Evolutionary conservation across 2,888 invertebrate genomes (phyloP).

Genomic region (Meteorus colon): DNA sequence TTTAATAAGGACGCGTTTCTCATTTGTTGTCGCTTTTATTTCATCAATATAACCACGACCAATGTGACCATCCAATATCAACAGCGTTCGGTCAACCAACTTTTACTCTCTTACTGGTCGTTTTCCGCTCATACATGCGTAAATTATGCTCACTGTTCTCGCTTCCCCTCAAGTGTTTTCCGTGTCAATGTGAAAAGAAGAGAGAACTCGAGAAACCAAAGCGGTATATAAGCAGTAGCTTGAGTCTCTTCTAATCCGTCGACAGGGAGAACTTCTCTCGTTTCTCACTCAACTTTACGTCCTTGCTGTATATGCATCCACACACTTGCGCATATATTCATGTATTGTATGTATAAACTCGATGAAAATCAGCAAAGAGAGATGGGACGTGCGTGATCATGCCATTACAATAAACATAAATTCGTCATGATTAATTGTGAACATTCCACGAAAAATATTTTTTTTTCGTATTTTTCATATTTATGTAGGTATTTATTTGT

Average conservation of each 20-base stretch:
- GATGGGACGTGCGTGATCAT: background rate
- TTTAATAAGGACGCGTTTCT: too few relatives aligned
- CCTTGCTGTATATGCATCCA: slow-evolving; percentile 9
- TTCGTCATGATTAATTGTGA: slow-evolving; percentile 10
- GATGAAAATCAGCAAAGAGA: slow-evolving; percentile 21
- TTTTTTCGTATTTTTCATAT: background rate
- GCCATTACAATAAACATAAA: background rate
- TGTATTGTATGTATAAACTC: slow-evolving; percentile 9
- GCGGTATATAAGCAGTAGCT: slow-evolving; percentile 41
- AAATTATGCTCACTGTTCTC: slow-evolving; percentile 7
- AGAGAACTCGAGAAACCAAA: slow-evolving; percentile 62
- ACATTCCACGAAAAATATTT: background rate
- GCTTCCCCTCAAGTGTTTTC: background rate
- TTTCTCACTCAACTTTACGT: slow-evolving; percentile 6
- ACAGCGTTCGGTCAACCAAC: slow-evolving; percentile 69
- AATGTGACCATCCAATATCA: slow-evolving; percentile 28
- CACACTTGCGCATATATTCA: background rate
- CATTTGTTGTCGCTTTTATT: background rate
- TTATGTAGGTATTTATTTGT: background rate
- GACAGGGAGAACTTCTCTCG: slow-evolving; percentile 3
- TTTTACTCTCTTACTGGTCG: slow-evolving; percentile 41
- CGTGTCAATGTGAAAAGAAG: slow-evolving; percentile 40
- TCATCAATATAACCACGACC: background rate
- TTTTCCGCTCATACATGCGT: background rate
- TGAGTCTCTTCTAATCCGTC: slow-evolving; percentile 26